A percentile compares a stretch with the other conserved stretches of the same genome.
Evolutionary conservation across 1,140 invertebrate genomes (phyloP).

Genomic region (Cyphomyrmex costatus): DNA sequence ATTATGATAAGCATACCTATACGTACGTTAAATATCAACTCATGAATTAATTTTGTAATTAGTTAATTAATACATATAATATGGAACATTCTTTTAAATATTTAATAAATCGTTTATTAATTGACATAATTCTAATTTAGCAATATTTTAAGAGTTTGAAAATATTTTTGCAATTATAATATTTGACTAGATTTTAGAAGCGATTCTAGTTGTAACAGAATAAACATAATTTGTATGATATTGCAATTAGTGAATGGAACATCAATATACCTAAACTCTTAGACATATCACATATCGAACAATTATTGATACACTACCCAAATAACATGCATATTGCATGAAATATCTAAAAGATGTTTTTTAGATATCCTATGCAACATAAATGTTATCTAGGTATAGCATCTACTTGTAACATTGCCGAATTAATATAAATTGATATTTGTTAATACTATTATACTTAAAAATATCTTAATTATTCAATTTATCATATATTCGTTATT

Average conservation of each 20-base stretch:
- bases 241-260: too few species aligned
- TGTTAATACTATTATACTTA: not conserved
- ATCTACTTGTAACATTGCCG: not conserved
- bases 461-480: not conserved
- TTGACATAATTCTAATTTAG: not conserved
- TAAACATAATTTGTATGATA: slow-evolving; percentile 11
- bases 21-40: slow-evolving; percentile 1
- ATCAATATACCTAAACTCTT: not conserved
- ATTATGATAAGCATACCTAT: not conserved
- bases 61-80: slow-evolving; percentile 10
- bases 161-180: too few species aligned
- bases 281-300: not conserved
- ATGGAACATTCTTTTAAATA: not conserved
- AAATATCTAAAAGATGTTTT: too few species aligned
- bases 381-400: too few species aligned
- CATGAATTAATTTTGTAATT: not conserved
- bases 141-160: not conserved
- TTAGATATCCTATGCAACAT: too few species aligned
- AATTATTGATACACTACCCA: not conserved
- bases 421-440: not conserved
- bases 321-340: too few species aligned
- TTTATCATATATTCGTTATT: slow-evolving; percentile 3
- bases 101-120: slow-evolving; percentile 12
- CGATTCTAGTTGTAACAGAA: not conserved
- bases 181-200: not conserved